Conservation (phyloP, 1,140 invertebrate genomes). For the Panagrolaimus sp. region DNA sequence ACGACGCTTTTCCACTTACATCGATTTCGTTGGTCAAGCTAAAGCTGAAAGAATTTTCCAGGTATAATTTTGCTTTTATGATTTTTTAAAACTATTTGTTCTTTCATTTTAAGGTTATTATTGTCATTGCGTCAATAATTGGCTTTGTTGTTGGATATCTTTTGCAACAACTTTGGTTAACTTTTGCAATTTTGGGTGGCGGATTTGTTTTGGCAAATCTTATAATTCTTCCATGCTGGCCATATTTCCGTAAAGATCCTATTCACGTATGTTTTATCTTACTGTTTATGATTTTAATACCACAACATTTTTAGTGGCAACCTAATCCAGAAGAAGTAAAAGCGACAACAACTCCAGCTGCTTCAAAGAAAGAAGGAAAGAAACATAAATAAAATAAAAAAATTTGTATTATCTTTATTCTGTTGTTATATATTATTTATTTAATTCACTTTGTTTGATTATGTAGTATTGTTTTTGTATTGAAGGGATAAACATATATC, state of each 20-base stretch:
- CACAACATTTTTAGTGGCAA: neutral
- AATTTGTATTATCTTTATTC: too few species aligned
- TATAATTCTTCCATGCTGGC: slow-evolving; percentile 47
- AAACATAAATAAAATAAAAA: slow-evolving; percentile 11
- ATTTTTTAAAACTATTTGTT: neutral
- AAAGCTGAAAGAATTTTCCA: slow-evolving; percentile 6
- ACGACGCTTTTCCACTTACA: neutral
- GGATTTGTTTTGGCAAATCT: slow-evolving; percentile 40
- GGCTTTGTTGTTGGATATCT: slow-evolving; percentile 42
- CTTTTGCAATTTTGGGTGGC: slow-evolving; percentile 29
- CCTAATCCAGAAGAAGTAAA: neutral
- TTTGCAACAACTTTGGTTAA: slow-evolving; percentile 40
- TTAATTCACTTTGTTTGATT: neutral
- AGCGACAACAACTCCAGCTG: too few species aligned
- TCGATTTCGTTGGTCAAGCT: slow-evolving; percentile 11
- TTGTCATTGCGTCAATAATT: slow-evolving; percentile 37
- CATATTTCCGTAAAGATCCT: slow-evolving; percentile 39
- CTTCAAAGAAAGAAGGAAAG: neutral
- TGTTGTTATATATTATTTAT: neutral
- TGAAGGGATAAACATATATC: too few species aligned
- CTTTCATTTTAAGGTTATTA: slow-evolving; percentile 35
- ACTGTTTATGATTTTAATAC: neutral
- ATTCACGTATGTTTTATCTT: slow-evolving; percentile 25
- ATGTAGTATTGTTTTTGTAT: neutral
- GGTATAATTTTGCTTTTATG: slow-evolving; percentile 1